Conservation (phyloP, 2,113 vertebrate species). For the Dromiciops gliroides region DNA sequence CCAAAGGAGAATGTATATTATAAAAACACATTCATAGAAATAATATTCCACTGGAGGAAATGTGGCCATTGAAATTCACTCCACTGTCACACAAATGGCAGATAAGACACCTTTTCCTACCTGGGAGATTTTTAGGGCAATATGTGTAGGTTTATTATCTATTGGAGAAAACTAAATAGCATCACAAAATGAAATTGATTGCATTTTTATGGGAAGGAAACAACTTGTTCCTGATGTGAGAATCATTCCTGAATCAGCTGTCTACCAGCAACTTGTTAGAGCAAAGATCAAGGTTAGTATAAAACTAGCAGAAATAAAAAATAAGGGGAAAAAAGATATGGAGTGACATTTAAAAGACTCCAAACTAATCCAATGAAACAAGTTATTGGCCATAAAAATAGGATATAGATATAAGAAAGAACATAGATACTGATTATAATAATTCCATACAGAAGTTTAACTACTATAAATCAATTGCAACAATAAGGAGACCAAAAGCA, state of each 20-base stretch:
- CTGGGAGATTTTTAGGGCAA: slow-evolving; percentile 11
- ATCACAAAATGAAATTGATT: not conserved
- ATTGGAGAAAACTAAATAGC: not conserved
- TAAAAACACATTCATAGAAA: slow-evolving; percentile 3
- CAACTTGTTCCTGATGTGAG: not conserved
- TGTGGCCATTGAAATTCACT: slow-evolving; percentile 20
- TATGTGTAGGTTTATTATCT: not conserved
- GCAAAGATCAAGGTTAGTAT: not conserved
- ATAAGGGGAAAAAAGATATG: not conserved
- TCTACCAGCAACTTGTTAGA: not conserved
- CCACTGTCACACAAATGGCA: not conserved
- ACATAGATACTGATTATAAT: not conserved
- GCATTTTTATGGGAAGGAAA: not conserved
- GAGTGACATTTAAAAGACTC: not conserved
- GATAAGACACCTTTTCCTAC: slow-evolving; percentile 1
- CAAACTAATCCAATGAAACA: not conserved
- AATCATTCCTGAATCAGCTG: not conserved
- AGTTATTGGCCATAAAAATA: not conserved
- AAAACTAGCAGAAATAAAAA: not conserved
- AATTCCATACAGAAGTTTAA: not conserved
- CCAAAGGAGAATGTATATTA: not conserved
- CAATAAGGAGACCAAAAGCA: not conserved
- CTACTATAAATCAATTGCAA: not conserved
- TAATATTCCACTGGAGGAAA: not conserved
- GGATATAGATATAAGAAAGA: not conserved